Base-by-base conservation (phyloP, 2,113 vertebrate species). In the Channa maculata region DNA sequence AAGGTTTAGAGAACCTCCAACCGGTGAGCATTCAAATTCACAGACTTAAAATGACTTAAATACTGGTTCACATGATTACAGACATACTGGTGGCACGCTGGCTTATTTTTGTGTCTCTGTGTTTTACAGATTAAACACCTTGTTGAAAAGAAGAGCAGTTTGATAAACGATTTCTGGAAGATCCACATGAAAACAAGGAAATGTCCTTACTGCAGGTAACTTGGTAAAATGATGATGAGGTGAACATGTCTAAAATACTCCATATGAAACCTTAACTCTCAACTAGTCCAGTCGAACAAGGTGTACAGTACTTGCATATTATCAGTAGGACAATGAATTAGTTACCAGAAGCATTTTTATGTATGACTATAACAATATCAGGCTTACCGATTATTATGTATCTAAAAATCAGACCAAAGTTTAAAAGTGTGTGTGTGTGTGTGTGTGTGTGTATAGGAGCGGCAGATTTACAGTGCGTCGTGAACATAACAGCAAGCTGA, bases 401-500 rank as follows among this genome's bases (percentile, higher is more conserved):
- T 24, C 24, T 24, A 24, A 24, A 24, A 24, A 24, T 24, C 24
- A 1, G 24, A 24, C 24, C 24, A 24, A 24, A 24, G 24, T 24
- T 24, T 24, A 24, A 24, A 24, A 5, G 39, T 41, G 39, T 41
- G 39, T 41, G 39, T 41, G 39, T 41, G 39, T 41, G 24, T 75
- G 39, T 48, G n/a, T 57, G 36, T 71, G 15, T 75, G 55, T 59
- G 9, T 59, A 36, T 55, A 99, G 97, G 66, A 86, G 92, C 0
- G 92, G 94, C 43, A 94, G 91, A 50, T 93, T 95, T 0, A 15
- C 89, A 1, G 78, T 99, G 38, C 92, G 98, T 1, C 96, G 94
- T 73, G 98, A 99, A 68, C 96, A 98, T 80, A 99, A 99, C 91
- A 96, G 95, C 84, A 99, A 99, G 57, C 89, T 99, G 80, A 99